A percentile compares a stretch with the other conserved stretches of the same genome.
These are phyloP conservation scores for Agapetus fuscipes DNA, from an alignment of 2,888 invertebrate genomes.

Conservation along the genomic window DNA sequence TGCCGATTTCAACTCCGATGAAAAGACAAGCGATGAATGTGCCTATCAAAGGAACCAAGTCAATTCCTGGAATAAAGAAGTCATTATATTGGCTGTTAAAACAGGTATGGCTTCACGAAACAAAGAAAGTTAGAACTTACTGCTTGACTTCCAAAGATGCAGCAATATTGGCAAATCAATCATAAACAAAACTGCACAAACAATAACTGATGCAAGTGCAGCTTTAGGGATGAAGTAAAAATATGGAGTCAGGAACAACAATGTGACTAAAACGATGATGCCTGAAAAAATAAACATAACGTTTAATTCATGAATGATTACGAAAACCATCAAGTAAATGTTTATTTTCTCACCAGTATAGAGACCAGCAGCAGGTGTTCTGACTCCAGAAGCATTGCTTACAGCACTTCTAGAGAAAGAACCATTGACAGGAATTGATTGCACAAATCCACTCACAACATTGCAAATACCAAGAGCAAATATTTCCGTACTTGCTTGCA, in stretches of 20 bases:
- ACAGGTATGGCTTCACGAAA: too few relatives aligned
- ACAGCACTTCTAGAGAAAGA: slow-evolving; percentile 70
- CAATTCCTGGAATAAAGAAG: slow-evolving; percentile 44
- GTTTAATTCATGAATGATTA: too few relatives aligned
- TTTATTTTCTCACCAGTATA: slow-evolving; percentile 53
- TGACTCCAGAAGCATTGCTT: slow-evolving; percentile 70
- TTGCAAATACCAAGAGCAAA: slow-evolving; percentile 68
- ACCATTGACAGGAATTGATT: slow-evolving; percentile 69
- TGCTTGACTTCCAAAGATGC: slow-evolving; percentile 54
- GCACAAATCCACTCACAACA: slow-evolving; percentile 61
- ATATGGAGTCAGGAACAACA: slow-evolving; percentile 62
- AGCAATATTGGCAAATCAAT: slow-evolving; percentile 51
- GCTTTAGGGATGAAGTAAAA: slow-evolving; percentile 65
- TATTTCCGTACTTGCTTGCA: slow-evolving; percentile 76
- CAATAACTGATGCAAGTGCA: slow-evolving; percentile 61
- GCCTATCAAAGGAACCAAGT: slow-evolving; percentile 54
- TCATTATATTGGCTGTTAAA: too few relatives aligned
- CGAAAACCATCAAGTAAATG: too few relatives aligned
- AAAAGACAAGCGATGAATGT: slow-evolving; percentile 60
- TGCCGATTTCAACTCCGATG: slow-evolving; percentile 60
- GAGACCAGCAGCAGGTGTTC: slow-evolving; percentile 64
- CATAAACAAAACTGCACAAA: slow-evolving; percentile 70
- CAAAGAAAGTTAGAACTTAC: too few relatives aligned
- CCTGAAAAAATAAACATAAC: slow-evolving; percentile 42
- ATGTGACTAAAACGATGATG: slow-evolving; percentile 57